Conservation (phyloP, 2,113 vertebrate species). For the Anseranas semipalmata region DNA sequence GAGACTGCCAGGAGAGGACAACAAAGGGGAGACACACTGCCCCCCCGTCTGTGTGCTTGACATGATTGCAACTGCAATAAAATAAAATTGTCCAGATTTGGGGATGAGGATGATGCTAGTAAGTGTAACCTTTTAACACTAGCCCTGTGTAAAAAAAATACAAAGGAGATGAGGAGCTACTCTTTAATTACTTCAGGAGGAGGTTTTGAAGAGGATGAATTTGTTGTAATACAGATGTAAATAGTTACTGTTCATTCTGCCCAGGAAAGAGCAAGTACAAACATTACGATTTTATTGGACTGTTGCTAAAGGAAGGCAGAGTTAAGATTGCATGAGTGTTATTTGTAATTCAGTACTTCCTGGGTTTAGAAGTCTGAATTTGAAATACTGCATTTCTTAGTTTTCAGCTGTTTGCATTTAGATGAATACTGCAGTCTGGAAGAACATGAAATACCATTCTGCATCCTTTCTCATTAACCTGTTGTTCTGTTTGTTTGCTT, state of each 20-base stretch:
- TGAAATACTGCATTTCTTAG: background rate
- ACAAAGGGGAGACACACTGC: background rate
- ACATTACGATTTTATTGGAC: rapidly evolving
- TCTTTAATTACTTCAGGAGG: background rate
- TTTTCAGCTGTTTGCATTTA: background rate
- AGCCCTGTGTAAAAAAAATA: background rate
- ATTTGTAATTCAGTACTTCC: background rate
- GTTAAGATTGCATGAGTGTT: background rate
- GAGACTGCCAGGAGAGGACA: background rate
- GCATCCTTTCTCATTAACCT: background rate
- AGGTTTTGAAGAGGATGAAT: background rate
- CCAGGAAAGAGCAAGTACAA: background rate
- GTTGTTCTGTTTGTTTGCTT: background rate
- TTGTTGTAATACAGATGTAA: background rate
- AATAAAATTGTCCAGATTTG: background rate
- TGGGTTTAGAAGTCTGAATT: background rate
- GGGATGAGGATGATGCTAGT: background rate
- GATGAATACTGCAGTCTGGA: background rate
- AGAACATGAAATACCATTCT: background rate
- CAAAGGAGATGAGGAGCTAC: background rate
- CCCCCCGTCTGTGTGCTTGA: background rate
- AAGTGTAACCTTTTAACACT: background rate
- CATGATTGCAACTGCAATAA: background rate
- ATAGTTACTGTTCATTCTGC: background rate
- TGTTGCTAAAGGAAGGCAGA: background rate